Evolutionary conservation across 1,140 invertebrate genomes (phyloP), one percentile per base, ranked within the genome.

Genomic region (Drosophila auraria): DNA sequence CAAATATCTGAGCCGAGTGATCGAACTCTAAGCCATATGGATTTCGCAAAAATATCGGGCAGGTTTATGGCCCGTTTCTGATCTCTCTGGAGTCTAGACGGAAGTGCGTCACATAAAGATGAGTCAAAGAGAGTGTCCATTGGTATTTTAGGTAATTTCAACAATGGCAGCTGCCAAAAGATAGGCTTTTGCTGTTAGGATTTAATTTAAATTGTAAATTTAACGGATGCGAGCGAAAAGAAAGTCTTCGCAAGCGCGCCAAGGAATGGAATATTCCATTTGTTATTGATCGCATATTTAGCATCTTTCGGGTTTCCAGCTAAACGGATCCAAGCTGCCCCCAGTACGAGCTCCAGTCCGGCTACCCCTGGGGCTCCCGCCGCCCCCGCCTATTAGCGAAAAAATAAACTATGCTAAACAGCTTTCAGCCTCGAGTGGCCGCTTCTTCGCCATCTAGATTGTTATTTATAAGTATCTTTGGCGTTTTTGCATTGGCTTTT

Each of bases 341-440:
- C 14, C 14, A 33, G 33, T 36, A 11, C 33, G 33, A 36, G 33
- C 33, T 36, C 11, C 33, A 36, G 42, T 23, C 64, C 64, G 27
- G 57, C 1, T 11, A 20, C n/a, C 61, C 33, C 5, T 33, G 33
- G 20, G 40, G 25, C 57, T 27, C 42, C 45, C 36, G 50, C 56
- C 51, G 50, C 56, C 51, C 45, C 74, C 56, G 25, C 44, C 50
- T 57, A 77, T 77, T 68, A 80, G 59, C 68, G 38, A 59, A 38
- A 66, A 87, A 80, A 70, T 78, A 83, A 87, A 87, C 64, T 83
- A 75, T 83, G 80, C 76, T 87, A 87, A 87, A 89, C 64, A 83
- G 79, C 64, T 63, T 78, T 63, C 33, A 38, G 69, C 57, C 60
- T 81, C 54, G 49, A 38, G 60, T 57, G 51, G 61, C 51, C 50